Conservation (phyloP, 2,797 vertebrate species). For the Petrocephalus sullivani region DNA sequence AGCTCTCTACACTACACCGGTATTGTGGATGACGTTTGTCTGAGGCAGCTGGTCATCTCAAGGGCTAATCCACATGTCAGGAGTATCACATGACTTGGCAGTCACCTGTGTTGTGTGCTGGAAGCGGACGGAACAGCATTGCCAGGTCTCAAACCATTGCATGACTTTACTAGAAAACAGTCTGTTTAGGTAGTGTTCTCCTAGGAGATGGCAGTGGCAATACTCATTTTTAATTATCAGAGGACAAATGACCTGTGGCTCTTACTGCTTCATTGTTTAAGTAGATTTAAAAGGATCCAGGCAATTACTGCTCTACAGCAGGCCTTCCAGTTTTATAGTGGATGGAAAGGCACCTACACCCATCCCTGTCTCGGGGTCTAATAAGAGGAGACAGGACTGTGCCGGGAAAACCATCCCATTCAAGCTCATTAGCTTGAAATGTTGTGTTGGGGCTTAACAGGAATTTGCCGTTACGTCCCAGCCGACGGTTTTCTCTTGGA, state of each 20-base stretch:
- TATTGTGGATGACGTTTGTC: not conserved
- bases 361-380: not conserved
- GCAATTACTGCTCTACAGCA: not conserved
- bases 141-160: not conserved
- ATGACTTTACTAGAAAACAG: not conserved
- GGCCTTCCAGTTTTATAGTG: not conserved
- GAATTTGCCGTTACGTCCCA: not conserved
- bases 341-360: not conserved
- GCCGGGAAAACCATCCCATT: not conserved
- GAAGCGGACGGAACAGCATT: not conserved
- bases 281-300: slow-evolving; percentile 23
- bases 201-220: not conserved
- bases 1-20: not conserved
- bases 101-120: not conserved
- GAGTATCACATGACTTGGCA: not conserved
- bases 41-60: not conserved
- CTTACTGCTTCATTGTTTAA: not conserved
- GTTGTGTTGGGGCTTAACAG: not conserved
- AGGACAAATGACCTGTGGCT: not conserved
- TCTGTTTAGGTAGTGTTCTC: not conserved
- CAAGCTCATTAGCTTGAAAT: not conserved
- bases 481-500: not conserved
- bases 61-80: no score
- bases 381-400: not conserved
- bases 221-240: slow-evolving; percentile 5